phyloP scores from a whole-genome alignment of 1,140 invertebrate species.

The Wiebesia pumilae region DNA sequence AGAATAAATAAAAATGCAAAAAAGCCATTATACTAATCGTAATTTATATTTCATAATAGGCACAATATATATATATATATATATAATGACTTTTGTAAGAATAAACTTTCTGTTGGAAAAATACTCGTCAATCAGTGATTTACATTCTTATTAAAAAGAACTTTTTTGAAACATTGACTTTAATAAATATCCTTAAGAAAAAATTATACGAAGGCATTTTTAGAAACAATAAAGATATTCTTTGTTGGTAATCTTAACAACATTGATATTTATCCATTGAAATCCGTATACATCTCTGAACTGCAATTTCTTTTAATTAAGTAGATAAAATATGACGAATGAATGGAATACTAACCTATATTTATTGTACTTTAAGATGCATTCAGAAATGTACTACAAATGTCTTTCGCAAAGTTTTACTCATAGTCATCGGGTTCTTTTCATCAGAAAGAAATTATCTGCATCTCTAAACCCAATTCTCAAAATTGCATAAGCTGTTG shows the following conservation, averaged over 20 bases:
- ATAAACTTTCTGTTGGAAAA: not conserved
- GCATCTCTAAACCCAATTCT: slow-evolving; percentile 6
- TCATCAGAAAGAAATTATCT: slow-evolving; percentile 11
- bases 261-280: slow-evolving; percentile 10
- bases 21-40: too few species aligned
- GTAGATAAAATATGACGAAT: slow-evolving; percentile 15
- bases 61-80: not conserved
- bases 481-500: slow-evolving; percentile 14
- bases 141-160: not conserved
- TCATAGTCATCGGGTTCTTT: not conserved
- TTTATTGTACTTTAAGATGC: slow-evolving; percentile 18
- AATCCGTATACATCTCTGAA: not conserved
- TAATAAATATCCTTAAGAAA: not conserved
- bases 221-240: not conserved
- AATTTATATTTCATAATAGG: not conserved
- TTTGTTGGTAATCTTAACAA: not conserved
- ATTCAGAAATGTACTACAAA: slow-evolving; percentile 3
- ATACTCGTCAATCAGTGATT: not conserved
- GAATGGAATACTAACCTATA: slow-evolving; percentile 20
- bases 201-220: not conserved
- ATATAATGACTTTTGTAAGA: not conserved
- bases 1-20: too few species aligned
- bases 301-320: not conserved
- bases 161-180: not conserved
- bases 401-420: not conserved